A percentile compares a stretch with the other conserved stretches of the same genome.
phyloP scores from a whole-genome alignment of 2,888 invertebrate species.

The Phaonia tiefii region DNA sequence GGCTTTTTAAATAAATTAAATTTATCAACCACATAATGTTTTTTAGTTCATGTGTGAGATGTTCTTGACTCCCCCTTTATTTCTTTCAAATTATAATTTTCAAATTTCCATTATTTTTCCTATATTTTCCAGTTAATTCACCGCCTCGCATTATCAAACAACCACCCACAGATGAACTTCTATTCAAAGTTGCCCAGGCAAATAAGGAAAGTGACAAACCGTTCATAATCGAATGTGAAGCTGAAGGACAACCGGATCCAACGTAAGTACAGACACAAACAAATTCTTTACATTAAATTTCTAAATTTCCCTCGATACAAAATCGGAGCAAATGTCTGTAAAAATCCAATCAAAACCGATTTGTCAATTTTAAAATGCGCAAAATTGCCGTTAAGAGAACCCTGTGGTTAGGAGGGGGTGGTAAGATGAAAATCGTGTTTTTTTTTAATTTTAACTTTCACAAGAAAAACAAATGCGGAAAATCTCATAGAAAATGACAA shows the following conservation, averaged over 20 bases:
- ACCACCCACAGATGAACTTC: constrained; percentile 93
- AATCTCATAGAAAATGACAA: constrained; percentile 2
- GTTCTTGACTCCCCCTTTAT: no score
- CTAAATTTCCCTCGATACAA: not conserved
- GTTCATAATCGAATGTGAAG: constrained; percentile 97
- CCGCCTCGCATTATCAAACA: constrained; percentile 96
- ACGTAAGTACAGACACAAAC: constrained; percentile 84
- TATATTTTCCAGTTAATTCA: constrained; percentile 88
- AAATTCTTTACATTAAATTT: not conserved
- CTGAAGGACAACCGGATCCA: constrained; percentile 96
- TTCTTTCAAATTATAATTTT: no score
- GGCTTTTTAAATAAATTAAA: no score
- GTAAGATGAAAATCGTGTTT: not conserved
- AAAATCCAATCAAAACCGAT: constrained; percentile 35
- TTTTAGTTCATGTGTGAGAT: no score
- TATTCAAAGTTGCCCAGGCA: constrained; percentile 93
- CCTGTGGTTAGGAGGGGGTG: not conserved
- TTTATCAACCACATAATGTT: no score
- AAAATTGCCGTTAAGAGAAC: not conserved
- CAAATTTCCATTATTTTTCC: no score
- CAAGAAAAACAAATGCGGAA: constrained; percentile 18
- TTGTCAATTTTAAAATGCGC: not conserved
- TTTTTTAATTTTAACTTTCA: constrained; percentile 16
- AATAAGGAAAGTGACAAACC: constrained; percentile 94
- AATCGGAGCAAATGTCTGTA: not conserved